These are phyloP conservation scores for Pseudoatta argentina DNA, from an alignment of 1,140 invertebrate genomes.

Conservation along the genomic window DNA sequence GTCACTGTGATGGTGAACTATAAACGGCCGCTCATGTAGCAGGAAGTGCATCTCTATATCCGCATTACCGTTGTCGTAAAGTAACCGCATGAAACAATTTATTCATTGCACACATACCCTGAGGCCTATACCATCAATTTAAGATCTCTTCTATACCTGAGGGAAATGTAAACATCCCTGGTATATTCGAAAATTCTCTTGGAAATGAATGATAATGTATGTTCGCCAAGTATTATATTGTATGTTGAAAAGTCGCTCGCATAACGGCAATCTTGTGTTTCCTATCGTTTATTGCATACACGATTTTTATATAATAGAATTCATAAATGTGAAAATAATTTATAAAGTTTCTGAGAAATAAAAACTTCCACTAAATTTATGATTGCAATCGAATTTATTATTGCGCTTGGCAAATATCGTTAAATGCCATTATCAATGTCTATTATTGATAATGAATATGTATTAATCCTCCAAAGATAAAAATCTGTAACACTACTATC, in stretches of 20 bases:
- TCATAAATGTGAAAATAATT: background rate
- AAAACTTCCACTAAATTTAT: background rate
- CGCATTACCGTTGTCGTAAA: slow-evolving; percentile 53
- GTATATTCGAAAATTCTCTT: slow-evolving; percentile 16
- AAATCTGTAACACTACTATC: too few species aligned
- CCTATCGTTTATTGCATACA: background rate
- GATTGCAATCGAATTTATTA: background rate
- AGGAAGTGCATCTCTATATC: slow-evolving; percentile 66
- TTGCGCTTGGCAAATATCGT: background rate
- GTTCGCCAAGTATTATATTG: background rate
- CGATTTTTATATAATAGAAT: background rate
- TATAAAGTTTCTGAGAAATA: background rate
- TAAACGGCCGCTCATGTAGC: slow-evolving; percentile 59
- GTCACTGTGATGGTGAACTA: slow-evolving; percentile 62
- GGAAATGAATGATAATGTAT: background rate
- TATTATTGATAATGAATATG: background rate
- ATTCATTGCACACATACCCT: slow-evolving; percentile 41
- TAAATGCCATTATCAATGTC: background rate
- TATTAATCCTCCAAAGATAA: background rate
- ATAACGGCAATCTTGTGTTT: background rate
- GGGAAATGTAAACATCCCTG: slow-evolving; percentile 24
- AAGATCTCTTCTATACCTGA: background rate
- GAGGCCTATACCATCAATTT: slow-evolving; percentile 44
- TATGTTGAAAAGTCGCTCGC: background rate
- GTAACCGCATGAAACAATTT: slow-evolving; percentile 49